Evolutionary conservation across 2,113 vertebrate genomes (phyloP).

Genomic region (Notothenia coriiceps): DNA sequence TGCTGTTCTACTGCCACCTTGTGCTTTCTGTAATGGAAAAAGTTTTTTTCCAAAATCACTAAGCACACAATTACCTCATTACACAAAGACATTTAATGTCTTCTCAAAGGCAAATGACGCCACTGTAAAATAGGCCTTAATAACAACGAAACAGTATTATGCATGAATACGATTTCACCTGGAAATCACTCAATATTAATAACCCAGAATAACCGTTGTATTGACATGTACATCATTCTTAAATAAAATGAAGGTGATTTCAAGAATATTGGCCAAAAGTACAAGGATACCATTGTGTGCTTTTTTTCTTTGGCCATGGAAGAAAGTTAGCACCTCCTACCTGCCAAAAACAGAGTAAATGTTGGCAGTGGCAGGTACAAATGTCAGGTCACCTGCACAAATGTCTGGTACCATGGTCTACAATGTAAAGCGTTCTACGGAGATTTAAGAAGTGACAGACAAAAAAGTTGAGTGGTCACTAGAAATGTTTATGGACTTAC

Average conservation of each 20-base stretch:
- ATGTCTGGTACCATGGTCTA: no score
- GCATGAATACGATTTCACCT: not conserved
- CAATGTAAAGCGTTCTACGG: no score
- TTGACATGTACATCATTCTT: not conserved
- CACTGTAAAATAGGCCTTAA: not conserved
- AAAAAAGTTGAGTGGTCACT: no score
- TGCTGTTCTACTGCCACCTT: constrained; percentile 76
- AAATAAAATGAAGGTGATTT: not conserved
- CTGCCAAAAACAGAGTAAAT: no score
- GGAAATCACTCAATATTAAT: not conserved
- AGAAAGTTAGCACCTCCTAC: no score
- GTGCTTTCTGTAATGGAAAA: constrained; percentile 21
- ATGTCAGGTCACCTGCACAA: no score
- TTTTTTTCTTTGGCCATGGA: not conserved
- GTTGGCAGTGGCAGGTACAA: no score
- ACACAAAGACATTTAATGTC: not conserved
- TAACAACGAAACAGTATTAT: not conserved
- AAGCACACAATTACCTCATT: not conserved
- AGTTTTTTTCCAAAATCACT: not conserved
- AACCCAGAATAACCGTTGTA: not conserved
- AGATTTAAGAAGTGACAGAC: no score
- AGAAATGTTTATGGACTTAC: no score
- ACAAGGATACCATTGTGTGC: not conserved
- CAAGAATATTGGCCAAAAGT: not conserved
- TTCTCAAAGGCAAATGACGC: not conserved